These are phyloP conservation scores for Prunella fulvescens DNA, from an alignment of 2,113 vertebrate species.

Conservation along the genomic window DNA sequence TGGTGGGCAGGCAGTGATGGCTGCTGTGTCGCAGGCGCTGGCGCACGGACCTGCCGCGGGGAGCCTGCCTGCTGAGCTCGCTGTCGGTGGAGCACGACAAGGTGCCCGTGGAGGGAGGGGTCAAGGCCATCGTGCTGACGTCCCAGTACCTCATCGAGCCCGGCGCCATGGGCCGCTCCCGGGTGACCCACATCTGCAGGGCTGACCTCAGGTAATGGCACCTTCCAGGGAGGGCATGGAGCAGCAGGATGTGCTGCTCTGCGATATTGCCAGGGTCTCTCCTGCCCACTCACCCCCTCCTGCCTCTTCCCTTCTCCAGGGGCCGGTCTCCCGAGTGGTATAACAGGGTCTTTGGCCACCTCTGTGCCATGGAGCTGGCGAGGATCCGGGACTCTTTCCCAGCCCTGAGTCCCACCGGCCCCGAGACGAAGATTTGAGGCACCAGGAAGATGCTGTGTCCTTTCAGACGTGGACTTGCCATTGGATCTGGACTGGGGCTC, in stretches of 20 bases:
- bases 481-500: background rate
- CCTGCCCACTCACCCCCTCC: background rate
- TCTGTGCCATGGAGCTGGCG: constrained; percentile 82
- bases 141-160: constrained; percentile 85
- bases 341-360: constrained; percentile 85
- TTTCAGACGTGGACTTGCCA: background rate
- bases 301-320: constrained; percentile 53
- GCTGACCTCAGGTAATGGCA: constrained; percentile 79
- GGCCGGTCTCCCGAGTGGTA: constrained; percentile 90
- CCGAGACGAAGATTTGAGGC: constrained; percentile 78
- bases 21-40: constrained; percentile 66
- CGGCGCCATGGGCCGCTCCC: constrained; percentile 72
- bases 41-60: constrained; percentile 74
- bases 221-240: rapidly evolving
- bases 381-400: constrained; percentile 86
- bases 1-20: rapidly evolving
- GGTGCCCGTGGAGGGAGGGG: constrained; percentile 68
- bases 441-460: background rate
- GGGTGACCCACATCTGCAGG: constrained; percentile 82
- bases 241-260: background rate
- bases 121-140: constrained; percentile 77
- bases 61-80: constrained; percentile 77
- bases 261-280: rapidly evolving
- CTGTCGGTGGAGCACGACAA: constrained; percentile 81
- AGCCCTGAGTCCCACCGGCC: constrained; percentile 60